Percentiles rank a stretch among this genome's conserved stretches.
Evolutionary conservation across 2,797 vertebrate species (phyloP).

Genomic region (Pseudochirops cupreus): DNA sequence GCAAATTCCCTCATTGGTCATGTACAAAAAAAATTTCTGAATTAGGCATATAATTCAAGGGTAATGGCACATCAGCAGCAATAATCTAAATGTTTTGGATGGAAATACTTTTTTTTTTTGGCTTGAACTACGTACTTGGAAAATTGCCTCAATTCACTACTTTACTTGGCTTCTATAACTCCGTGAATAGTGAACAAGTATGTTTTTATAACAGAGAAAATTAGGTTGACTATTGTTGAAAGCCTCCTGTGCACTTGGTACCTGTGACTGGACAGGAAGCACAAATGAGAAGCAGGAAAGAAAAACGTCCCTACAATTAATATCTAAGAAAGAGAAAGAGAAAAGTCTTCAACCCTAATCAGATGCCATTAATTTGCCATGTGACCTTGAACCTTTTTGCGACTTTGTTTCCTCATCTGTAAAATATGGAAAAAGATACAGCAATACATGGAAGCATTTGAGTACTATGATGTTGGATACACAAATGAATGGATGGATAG

Average conservation of each 20-base stretch:
- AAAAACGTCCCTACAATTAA: background rate
- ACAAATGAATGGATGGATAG: background rate
- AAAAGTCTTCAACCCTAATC: background rate
- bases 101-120: slow-evolving; percentile 33
- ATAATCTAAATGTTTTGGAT: slow-evolving; percentile 27
- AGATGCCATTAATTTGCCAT: background rate
- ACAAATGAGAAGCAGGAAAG: background rate
- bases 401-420: background rate
- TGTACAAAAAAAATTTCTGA: background rate
- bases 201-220: slow-evolving; percentile 19
- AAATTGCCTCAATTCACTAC: slow-evolving; percentile 25
- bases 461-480: background rate
- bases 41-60: slow-evolving; percentile 14
- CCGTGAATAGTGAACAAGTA: background rate
- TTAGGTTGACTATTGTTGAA: background rate
- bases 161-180: slow-evolving; percentile 30
- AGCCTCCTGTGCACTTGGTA: slow-evolving; percentile 15
- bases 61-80: slow-evolving; percentile 43
- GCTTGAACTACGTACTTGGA: slow-evolving; percentile 34
- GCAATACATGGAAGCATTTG: background rate
- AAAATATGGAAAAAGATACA: slow-evolving; percentile 2
- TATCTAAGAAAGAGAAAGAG: background rate
- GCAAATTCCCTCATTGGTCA: background rate
- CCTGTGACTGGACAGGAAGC: background rate
- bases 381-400: background rate